Conservation (phyloP, 2,797 vertebrate species). For the Sebastes alutus region DNA sequence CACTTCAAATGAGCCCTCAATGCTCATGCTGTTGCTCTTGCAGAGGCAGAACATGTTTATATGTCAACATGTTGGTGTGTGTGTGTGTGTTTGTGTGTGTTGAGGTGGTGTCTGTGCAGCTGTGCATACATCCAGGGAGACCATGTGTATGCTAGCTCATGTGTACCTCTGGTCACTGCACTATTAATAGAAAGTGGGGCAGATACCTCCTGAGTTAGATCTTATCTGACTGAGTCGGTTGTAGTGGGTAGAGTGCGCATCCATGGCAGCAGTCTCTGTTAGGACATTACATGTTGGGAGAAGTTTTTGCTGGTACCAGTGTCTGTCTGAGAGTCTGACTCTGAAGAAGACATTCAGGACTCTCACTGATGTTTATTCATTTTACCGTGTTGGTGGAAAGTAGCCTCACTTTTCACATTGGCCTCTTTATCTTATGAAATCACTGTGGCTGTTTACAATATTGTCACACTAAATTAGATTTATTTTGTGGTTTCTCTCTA, state of each 20-base stretch:
- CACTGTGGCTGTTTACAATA: not conserved
- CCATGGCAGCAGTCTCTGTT: conserved; percentile 26
- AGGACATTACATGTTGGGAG: not conserved
- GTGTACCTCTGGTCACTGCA: conserved; percentile 57
- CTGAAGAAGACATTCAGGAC: not conserved
- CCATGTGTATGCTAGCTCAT: conserved; percentile 15
- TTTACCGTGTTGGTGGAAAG: not conserved
- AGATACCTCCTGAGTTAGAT: conserved; percentile 72
- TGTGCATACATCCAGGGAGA: conserved; percentile 42
- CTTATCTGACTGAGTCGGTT: conserved; percentile 57
- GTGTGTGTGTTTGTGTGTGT: not conserved
- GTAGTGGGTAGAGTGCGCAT: conserved; percentile 17
- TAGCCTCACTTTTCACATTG: not conserved
- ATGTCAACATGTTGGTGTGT: not conserved
- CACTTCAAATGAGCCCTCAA: not conserved
- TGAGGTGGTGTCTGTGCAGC: conserved; percentile 35
- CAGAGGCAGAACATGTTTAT: conserved; percentile 5
- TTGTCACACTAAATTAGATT: not conserved
- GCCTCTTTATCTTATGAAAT: not conserved
- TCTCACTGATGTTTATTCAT: not conserved
- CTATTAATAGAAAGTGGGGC: conserved; percentile 85
- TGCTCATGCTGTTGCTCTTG: not conserved
- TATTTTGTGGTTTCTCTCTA: not conserved
- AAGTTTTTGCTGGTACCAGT: not conserved
- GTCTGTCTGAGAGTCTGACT: not conserved